phyloP scores from a whole-genome alignment of 2,888 invertebrate genomes.

The Cataglyphis livida region DNA sequence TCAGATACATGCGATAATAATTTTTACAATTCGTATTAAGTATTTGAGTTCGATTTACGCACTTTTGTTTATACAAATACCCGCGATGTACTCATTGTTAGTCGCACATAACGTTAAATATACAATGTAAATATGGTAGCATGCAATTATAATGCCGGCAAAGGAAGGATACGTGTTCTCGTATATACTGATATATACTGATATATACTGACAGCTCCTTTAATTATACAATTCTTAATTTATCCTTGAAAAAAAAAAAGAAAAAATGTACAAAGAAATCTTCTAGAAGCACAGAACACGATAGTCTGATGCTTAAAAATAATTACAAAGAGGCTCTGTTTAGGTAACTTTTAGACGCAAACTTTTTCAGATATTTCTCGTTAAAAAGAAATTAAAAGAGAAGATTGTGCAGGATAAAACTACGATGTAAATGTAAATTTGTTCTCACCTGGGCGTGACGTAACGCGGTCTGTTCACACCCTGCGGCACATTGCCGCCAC shows the following conservation, averaged over 20 bases:
- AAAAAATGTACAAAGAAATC: neutral
- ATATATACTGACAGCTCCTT: neutral
- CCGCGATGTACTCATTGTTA: neutral
- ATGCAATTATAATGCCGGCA: neutral
- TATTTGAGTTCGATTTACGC: neutral
- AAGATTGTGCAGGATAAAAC: neutral
- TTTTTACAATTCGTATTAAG: neutral
- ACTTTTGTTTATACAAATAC: neutral
- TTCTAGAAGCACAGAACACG: neutral
- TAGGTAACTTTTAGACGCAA: neutral
- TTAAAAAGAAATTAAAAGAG: neutral
- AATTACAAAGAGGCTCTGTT: neutral
- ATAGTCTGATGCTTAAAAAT: neutral
- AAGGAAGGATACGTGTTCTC: neutral
- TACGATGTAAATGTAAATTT: neutral
- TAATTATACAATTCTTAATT: neutral
- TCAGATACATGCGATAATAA: neutral
- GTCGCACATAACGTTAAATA: neutral
- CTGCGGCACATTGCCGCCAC: slow-evolving; percentile 56
- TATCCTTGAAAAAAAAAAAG: neutral
- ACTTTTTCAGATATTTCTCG: neutral
- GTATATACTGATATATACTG: neutral
- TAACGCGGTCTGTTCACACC: slow-evolving; percentile 46
- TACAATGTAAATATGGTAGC: slow-evolving; percentile 4
- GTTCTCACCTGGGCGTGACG: slow-evolving; percentile 77